phyloP scores from a whole-genome alignment of 2,888 invertebrate species.

The Cotesia congregata region DNA sequence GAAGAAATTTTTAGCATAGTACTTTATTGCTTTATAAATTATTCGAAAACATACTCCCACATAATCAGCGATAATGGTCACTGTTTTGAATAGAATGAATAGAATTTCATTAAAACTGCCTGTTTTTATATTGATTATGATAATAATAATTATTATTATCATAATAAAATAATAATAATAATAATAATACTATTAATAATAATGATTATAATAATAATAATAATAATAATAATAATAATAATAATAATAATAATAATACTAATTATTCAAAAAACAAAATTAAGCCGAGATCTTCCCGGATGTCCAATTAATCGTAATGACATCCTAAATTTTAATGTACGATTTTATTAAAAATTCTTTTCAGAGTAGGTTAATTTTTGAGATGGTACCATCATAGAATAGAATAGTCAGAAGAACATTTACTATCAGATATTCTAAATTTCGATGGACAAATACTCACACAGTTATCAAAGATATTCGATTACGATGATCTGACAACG shows the following conservation, averaged over 20 bases:
- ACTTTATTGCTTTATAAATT: background rate
- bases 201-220: background rate
- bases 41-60: background rate
- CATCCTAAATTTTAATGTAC: background rate
- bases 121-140: background rate
- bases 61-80: slow-evolving; percentile 2
- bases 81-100: background rate
- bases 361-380: background rate
- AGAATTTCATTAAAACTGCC: slow-evolving; percentile 24
- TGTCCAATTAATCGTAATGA: background rate
- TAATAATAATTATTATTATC: background rate
- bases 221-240: background rate
- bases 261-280: background rate
- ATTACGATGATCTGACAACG: no score
- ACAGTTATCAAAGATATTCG: no score
- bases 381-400: background rate
- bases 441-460: no score
- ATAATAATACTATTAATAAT: background rate
- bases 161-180: background rate
- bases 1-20: background rate
- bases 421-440: no score
- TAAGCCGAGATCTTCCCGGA: slow-evolving; percentile 14
- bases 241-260: background rate
- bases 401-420: no score
- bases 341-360: background rate